phyloP scores from a whole-genome alignment of 35 echinoderm and acorn worm species.

The Apostichopus californicus region DNA sequence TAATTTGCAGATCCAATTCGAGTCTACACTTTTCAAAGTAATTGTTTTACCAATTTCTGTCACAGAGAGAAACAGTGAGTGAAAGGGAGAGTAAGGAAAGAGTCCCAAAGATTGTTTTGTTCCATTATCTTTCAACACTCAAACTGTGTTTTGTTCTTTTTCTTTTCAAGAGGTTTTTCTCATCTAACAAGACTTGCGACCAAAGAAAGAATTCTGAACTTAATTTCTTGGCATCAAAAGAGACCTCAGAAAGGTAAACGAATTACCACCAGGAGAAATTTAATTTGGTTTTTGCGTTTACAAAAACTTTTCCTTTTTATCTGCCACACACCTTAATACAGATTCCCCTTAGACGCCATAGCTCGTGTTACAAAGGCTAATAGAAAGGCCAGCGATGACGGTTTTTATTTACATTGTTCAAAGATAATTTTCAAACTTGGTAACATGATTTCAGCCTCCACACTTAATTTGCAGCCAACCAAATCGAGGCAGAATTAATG shows the following conservation, averaged over 20 bases:
- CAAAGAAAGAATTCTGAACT: background rate
- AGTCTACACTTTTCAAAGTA: no score
- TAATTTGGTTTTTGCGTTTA: background rate
- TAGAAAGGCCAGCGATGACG: background rate
- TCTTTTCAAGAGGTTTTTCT: no score
- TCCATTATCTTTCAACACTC: no score
- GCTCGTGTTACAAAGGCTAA: background rate
- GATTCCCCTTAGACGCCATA: background rate
- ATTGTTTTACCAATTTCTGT: no score
- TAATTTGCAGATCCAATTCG: no score
- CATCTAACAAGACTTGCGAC: no score
- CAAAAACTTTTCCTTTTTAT: background rate
- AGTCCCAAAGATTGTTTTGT: no score
- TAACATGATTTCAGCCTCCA: slow-evolving; percentile 37
- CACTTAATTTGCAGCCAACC: slow-evolving; percentile 32
- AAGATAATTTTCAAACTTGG: slow-evolving; percentile 1
- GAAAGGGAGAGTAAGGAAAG: no score
- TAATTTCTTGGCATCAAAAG: background rate
- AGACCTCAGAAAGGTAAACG: background rate
- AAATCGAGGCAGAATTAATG: slow-evolving; percentile 30
- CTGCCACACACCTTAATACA: background rate
- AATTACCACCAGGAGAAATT: background rate
- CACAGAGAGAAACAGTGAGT: no score
- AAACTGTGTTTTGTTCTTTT: no score
- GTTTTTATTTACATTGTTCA: background rate